phyloP scores from a whole-genome alignment of 2,797 vertebrate genomes.

The Dendrocincla fuliginosa region DNA sequence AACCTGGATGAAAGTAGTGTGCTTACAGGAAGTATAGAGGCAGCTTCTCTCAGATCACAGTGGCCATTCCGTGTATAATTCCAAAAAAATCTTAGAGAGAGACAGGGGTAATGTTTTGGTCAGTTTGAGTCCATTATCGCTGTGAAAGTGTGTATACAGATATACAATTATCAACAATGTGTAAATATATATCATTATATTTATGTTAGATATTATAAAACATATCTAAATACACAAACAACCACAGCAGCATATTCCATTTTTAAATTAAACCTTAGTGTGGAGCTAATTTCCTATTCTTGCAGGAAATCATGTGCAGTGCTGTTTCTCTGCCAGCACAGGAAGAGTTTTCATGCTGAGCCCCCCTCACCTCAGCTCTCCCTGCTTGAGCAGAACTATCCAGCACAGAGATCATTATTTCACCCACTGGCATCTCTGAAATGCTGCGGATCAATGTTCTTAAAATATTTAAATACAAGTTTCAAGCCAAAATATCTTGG shows the following conservation, averaged over 20 bases:
- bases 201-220: background rate
- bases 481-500: background rate
- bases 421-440: background rate
- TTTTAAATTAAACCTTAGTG: background rate
- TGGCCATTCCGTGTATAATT: background rate
- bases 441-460: background rate
- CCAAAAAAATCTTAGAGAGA: background rate
- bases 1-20: background rate
- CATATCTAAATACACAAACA: background rate
- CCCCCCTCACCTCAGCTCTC: accelerated
- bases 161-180: background rate
- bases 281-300: accelerated
- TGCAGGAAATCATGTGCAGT: background rate
- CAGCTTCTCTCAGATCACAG: background rate
- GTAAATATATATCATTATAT: background rate
- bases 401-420: background rate
- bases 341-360: background rate
- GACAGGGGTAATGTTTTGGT: background rate
- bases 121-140: no score
- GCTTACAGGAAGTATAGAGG: background rate
- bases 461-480: conserved; percentile 5
- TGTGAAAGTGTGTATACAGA: background rate
- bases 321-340: background rate
- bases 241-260: background rate
- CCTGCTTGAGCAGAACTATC: background rate